These are phyloP conservation scores for Empidonax alnorum DNA, from an alignment of 2,113 vertebrate species.

Conservation along the genomic window DNA sequence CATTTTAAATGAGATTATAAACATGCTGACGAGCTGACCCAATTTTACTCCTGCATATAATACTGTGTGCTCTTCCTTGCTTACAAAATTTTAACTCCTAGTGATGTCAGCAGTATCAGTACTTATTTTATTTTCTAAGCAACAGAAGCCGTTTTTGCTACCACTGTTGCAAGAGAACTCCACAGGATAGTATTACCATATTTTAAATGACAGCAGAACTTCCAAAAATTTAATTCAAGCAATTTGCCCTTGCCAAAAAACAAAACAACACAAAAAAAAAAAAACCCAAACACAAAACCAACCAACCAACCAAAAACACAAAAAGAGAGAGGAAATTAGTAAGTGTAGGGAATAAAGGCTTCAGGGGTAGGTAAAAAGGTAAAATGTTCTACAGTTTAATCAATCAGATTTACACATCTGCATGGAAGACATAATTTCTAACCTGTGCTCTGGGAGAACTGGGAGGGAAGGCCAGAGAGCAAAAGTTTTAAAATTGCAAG, in stretches of 20 bases:
- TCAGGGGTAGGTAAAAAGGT: background rate
- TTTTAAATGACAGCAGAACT: background rate
- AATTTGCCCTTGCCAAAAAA: background rate
- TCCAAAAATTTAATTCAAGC: background rate
- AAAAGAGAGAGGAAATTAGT: background rate
- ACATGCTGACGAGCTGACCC: background rate
- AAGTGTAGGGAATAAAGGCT: background rate
- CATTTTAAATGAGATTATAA: constrained; percentile 7
- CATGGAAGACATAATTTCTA: background rate
- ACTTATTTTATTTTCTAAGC: background rate
- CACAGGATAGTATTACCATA: background rate
- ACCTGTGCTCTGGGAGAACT: background rate
- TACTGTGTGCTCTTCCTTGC: background rate
- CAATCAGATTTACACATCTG: background rate
- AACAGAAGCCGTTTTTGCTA: background rate
- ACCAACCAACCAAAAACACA: background rate
- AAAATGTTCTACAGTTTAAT: background rate
- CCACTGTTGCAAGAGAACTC: background rate
- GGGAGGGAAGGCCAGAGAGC: background rate
- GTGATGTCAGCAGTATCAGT: background rate
- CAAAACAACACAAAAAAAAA: too few relatives aligned
- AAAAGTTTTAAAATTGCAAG: background rate
- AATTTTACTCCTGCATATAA: background rate
- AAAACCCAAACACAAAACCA: too few relatives aligned
- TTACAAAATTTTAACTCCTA: background rate